Percentiles rank a stretch among this genome's conserved stretches.
Evolutionary conservation across 2,113 vertebrate genomes (phyloP).

Genomic region (Cacatua alba): DNA sequence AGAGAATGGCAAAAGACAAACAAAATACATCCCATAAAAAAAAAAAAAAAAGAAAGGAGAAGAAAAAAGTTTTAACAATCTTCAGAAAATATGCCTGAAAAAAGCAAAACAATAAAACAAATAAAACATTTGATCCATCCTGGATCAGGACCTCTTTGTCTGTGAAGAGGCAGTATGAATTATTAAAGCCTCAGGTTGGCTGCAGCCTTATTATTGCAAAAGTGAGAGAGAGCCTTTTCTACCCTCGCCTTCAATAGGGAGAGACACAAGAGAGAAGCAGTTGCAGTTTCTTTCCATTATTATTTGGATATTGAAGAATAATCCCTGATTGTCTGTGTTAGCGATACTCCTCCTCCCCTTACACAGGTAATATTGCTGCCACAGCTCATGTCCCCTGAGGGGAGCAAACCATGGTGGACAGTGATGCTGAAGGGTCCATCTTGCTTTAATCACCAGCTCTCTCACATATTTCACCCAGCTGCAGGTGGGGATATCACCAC

Average conservation of each 20-base stretch:
- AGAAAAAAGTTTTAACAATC: background rate
- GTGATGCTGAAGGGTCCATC: background rate
- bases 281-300: background rate
- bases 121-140: constrained; percentile 13
- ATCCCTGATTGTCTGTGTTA: background rate
- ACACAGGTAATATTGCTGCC: background rate
- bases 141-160: background rate
- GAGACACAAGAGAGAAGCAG: background rate
- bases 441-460: background rate
- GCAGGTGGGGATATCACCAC: background rate
- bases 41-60: background rate
- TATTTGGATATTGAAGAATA: background rate
- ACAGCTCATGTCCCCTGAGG: background rate
- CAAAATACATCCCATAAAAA: background rate
- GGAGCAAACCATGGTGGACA: fast-evolving
- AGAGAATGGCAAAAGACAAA: background rate
- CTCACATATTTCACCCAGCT: background rate
- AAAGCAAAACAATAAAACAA: constrained; percentile 14
- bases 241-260: background rate
- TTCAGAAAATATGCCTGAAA: background rate
- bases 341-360: background rate
- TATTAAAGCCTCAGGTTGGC: background rate
- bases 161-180: background rate
- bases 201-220: background rate
- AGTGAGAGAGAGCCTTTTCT: background rate